phyloP scores from a whole-genome alignment of 2,888 invertebrate genomes.

The Sisyra terminalis region DNA sequence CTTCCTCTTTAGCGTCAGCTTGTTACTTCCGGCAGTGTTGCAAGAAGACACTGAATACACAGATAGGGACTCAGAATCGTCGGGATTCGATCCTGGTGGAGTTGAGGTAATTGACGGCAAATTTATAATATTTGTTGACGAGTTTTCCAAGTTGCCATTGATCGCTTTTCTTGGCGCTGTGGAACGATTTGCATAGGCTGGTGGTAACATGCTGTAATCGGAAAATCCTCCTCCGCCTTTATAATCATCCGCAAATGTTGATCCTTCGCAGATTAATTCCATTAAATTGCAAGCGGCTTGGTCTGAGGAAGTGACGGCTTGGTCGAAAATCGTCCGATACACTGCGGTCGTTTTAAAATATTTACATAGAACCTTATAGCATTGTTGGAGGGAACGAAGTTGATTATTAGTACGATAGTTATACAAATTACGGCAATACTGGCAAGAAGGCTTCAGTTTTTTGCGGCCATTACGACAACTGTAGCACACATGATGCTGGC shows the following conservation, averaged over 20 bases:
- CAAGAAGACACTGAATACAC: conserved; percentile 35
- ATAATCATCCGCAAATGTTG: conserved; percentile 58
- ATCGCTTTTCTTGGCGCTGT: conserved; percentile 27
- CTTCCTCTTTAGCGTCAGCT: conserved; percentile 70
- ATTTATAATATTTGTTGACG: neutral
- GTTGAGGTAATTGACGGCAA: no score
- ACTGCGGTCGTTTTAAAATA: conserved; percentile 60
- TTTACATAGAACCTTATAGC: conserved; percentile 78
- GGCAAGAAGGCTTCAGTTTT: conserved; percentile 68
- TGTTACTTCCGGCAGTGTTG: conserved; percentile 60
- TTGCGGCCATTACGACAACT: conserved; percentile 72
- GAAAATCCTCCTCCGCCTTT: conserved; percentile 55
- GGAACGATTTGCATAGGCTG: conserved; percentile 50
- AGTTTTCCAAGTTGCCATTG: neutral
- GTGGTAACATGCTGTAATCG: conserved; percentile 55
- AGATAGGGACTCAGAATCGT: no score
- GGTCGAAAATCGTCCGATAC: conserved; percentile 37
- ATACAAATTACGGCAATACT: conserved; percentile 70
- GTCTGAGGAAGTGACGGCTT: conserved; percentile 31
- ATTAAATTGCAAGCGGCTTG: conserved; percentile 42
- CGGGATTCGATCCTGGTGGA: no score
- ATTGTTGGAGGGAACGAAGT: conserved; percentile 63
- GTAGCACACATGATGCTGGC: conserved; percentile 81
- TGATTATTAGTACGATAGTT: conserved; percentile 70
- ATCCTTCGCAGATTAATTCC: conserved; percentile 65